Conservation (phyloP, 2,888 invertebrate species). For the Isotomurus palustris region DNA sequence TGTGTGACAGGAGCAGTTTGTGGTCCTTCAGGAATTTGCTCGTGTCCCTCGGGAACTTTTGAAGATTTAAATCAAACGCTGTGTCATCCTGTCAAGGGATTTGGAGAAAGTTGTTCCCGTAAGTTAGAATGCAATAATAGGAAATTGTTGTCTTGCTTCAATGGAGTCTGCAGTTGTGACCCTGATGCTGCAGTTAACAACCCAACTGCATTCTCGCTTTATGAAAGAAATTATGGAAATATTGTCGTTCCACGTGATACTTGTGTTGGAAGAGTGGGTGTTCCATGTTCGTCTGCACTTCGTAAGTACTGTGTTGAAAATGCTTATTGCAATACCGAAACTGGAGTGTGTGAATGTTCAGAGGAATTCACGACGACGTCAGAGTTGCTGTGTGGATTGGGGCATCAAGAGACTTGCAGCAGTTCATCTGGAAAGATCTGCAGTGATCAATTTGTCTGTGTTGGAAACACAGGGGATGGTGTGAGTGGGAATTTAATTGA, state of each 20-base stretch:
- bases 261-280: not conserved
- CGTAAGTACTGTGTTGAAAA: not conserved
- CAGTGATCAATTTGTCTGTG: not conserved
- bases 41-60: not conserved
- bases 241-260: not conserved
- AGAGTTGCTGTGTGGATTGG: not conserved
- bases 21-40: not conserved
- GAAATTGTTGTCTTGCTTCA: not conserved
- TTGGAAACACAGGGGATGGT: not conserved
- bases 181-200: not conserved
- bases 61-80: not conserved
- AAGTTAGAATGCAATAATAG: not conserved
- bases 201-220: not conserved
- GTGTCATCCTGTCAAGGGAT: not conserved
- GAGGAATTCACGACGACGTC: not conserved
- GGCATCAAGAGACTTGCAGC: not conserved
- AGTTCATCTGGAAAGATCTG: not conserved
- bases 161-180: not conserved
- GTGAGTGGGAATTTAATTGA: too few species aligned
- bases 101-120: not conserved
- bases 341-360: not conserved
- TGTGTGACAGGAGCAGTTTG: conserved; percentile 1
- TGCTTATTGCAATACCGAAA: not conserved
- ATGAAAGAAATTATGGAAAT: not conserved
- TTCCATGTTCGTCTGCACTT: too few species aligned